phyloP scores from a whole-genome alignment of 2,888 invertebrate species.

The Piscicola geometra region DNA sequence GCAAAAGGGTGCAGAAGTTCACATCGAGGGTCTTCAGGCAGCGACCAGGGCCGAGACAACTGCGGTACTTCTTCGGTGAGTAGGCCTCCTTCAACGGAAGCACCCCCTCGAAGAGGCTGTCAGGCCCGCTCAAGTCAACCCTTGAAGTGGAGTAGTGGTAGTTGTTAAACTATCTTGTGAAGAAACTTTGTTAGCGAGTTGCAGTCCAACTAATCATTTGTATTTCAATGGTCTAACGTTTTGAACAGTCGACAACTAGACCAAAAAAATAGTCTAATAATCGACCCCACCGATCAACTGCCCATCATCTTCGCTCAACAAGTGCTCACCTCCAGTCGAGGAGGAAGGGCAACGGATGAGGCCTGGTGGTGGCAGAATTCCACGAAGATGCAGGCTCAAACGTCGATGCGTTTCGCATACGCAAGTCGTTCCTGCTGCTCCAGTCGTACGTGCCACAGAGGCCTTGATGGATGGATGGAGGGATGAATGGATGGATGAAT shows the following conservation, averaged over 20 bases:
- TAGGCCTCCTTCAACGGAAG: not conserved
- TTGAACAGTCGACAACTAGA: too few species aligned
- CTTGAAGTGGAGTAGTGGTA: too few species aligned
- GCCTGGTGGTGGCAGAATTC: not conserved
- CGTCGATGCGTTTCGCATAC: not conserved
- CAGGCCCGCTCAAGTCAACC: not conserved
- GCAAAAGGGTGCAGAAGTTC: not conserved
- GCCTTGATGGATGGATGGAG: not conserved
- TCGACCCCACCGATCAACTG: too few species aligned
- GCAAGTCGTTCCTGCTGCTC: not conserved
- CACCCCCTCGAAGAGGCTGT: slow-evolving; percentile 7
- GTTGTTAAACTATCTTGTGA: too few species aligned
- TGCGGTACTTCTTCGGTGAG: not conserved
- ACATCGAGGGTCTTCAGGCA: not conserved
- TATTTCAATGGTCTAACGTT: too few species aligned
- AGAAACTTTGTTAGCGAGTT: too few species aligned
- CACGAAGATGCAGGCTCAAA: not conserved
- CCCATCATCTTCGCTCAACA: too few species aligned
- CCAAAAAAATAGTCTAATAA: too few species aligned
- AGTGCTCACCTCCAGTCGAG: not conserved
- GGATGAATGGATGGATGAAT: not conserved
- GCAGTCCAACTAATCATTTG: too few species aligned
- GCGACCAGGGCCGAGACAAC: not conserved
- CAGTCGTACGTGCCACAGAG: slow-evolving; percentile 2
- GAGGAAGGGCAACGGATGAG: not conserved